Percentiles rank a stretch among this genome's conserved stretches.
Evolutionary conservation across 2,113 vertebrate genomes (phyloP).

Genomic region (Nycticorax nycticorax): DNA sequence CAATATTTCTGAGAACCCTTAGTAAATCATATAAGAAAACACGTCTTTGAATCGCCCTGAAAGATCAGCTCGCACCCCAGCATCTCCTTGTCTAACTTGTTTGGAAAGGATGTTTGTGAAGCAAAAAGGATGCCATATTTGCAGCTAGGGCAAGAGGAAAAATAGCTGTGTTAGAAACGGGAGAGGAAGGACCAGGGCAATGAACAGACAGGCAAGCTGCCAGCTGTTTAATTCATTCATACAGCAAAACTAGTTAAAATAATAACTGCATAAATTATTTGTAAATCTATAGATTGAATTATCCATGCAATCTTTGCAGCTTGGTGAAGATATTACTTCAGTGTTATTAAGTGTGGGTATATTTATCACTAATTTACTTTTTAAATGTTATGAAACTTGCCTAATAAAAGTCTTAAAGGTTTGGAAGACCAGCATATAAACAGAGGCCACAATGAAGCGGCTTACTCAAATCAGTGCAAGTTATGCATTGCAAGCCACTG

Average conservation of each 20-base stretch:
- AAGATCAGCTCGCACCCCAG: conserved; percentile 22
- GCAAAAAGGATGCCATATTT: background rate
- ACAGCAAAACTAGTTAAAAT: conserved; percentile 42
- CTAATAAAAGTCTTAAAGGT: conserved; percentile 28
- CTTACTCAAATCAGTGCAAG: conserved; percentile 24
- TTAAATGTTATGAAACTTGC: conserved; percentile 43
- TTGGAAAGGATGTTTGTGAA: background rate
- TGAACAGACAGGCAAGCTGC: conserved; percentile 42
- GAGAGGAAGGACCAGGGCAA: background rate
- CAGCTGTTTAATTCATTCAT: conserved; percentile 54
- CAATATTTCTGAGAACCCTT: background rate
- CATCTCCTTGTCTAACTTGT: background rate
- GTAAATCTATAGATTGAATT: conserved; percentile 60
- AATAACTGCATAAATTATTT: conserved; percentile 61
- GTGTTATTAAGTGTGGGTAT: background rate
- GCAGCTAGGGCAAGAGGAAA: background rate
- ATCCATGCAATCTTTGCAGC: conserved; percentile 28
- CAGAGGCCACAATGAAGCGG: background rate
- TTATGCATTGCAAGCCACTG: conserved; percentile 11
- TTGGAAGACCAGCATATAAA: conserved; percentile 31
- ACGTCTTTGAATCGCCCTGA: background rate
- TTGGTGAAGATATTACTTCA: conserved; percentile 25
- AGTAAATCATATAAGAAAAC: background rate
- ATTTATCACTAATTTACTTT: conserved; percentile 60
- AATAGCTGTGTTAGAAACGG: background rate